Percentiles rank a stretch among this genome's conserved stretches.
These are phyloP conservation scores for Callaeas wilsoni DNA, from an alignment of 2,113 vertebrate species.

Conservation along the genomic window DNA sequence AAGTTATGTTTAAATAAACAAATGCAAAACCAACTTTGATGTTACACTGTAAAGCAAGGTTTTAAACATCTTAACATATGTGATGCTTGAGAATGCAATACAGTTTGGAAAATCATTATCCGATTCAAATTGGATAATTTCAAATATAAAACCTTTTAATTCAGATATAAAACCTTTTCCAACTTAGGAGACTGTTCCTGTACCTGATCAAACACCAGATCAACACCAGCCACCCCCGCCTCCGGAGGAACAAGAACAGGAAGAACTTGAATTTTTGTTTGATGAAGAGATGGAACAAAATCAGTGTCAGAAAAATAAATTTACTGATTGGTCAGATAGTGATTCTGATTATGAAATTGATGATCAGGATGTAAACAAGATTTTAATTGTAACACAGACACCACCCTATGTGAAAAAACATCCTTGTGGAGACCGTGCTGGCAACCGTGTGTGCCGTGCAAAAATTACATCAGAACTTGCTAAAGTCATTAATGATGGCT, in stretches of 20 bases:
- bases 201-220: slow-evolving; percentile 22
- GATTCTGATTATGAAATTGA: slow-evolving; percentile 80
- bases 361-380: slow-evolving; percentile 78
- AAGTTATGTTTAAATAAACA: background rate
- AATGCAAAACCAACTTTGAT: background rate
- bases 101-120: background rate
- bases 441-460: slow-evolving; percentile 53
- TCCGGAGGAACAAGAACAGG: slow-evolving; percentile 74
- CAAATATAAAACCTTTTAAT: background rate
- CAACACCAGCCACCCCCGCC: slow-evolving; percentile 7
- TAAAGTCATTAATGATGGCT: slow-evolving; percentile 76
- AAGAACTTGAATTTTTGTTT: slow-evolving; percentile 89
- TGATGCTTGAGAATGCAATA: background rate
- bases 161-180: background rate
- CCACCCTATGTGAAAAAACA: slow-evolving; percentile 73
- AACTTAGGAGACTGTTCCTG: slow-evolving; percentile 64
- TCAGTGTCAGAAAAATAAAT: slow-evolving; percentile 63
- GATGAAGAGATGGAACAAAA: slow-evolving; percentile 76
- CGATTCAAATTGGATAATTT: too few species aligned
- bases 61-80: background rate
- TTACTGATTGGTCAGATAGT: slow-evolving; percentile 74
- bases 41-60: background rate
- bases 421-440: slow-evolving; percentile 59
- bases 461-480: slow-evolving; percentile 75
- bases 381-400: slow-evolving; percentile 78